Base-by-base conservation (phyloP, 23 tunicate species). In the Ciona savignyi region DNA sequence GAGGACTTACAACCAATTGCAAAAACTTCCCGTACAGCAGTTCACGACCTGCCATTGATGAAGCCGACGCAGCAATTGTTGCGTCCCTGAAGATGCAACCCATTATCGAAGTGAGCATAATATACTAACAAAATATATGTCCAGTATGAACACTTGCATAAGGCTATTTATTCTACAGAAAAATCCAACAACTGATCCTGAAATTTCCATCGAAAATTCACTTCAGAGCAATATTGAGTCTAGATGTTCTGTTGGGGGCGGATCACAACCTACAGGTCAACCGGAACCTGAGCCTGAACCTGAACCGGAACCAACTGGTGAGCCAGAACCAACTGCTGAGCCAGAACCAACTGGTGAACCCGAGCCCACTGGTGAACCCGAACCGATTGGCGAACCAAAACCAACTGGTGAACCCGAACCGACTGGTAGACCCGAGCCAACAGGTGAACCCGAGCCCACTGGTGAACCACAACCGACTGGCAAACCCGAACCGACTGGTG, bases 201-300 rank as follows among this genome's bases (percentile, higher is more conserved):
- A 81, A 51, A 66, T 27, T 4, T 71, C 65, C 2, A 73, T 81
- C 9, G 85, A 81, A 66, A 29, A 73, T 22, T 32, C 63, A 11
- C 61, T 49, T 49, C 19, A 49, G 20, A 49, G 20, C 20, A 20
- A 49, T 49, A 49, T 15, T 11, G 61, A 49, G 61, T 20, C 15
- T 11, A 20, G 15, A 15, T 49, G 61, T n/a, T n/a, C n/a, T 49
- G 20, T 11, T 49, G 61, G 61, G n/a, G 6, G 26, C 49, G 75
- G 24, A 9, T 25, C 66, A 2, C 67, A 29, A 29, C 78, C 85
- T 22, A 65, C 78, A 2, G 62, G 62, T n/a, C 60, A 42, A 30
- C 78, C 85, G 29, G 85, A 81, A 73, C 85, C 85, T 26, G 22
- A 51, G 2, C 51, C 30, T 29, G 78, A 81, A 65, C 73, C 85